A percentile compares a stretch with the other conserved stretches of the same genome.
phyloP scores from a whole-genome alignment of 1,140 invertebrate species.

The Gonatopus flavifemur region DNA sequence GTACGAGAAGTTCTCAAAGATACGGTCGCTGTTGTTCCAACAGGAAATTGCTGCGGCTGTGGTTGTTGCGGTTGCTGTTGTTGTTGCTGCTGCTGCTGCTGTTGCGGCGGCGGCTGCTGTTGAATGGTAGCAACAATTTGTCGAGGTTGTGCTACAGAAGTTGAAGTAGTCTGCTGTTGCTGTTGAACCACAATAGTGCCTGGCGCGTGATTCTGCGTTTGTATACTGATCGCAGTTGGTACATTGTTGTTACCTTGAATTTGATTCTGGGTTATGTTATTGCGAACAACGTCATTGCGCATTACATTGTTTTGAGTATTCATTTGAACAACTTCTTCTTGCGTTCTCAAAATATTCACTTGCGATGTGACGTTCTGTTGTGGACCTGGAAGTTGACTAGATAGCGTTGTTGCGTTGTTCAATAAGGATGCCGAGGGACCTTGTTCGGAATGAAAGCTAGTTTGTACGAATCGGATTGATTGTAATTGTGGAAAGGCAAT shows the following conservation, averaged over 20 bases:
- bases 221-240: slow-evolving; percentile 29
- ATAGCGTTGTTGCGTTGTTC: slow-evolving; percentile 29
- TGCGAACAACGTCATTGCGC: slow-evolving; percentile 24
- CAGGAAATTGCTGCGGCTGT: slow-evolving; percentile 34
- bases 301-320: slow-evolving; percentile 30
- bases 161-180: slow-evolving; percentile 24
- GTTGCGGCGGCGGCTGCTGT: slow-evolving; percentile 36
- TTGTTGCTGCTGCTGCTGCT: slow-evolving; percentile 11
- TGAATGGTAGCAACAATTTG: slow-evolving; percentile 47
- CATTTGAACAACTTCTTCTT: slow-evolving; percentile 44
- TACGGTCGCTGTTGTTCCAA: slow-evolving; percentile 50
- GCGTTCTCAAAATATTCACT: slow-evolving; percentile 40
- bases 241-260: slow-evolving; percentile 30
- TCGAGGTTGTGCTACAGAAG: slow-evolving; percentile 37
- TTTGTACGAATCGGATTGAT: slow-evolving; percentile 53
- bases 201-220: slow-evolving; percentile 37
- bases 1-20: slow-evolving; percentile 59
- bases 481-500: slow-evolving; percentile 52
- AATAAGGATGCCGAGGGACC: slow-evolving; percentile 24
- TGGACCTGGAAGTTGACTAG: slow-evolving; percentile 35
- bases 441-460: slow-evolving; percentile 51
- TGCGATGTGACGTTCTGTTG: slow-evolving; percentile 34
- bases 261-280: slow-evolving; percentile 21
- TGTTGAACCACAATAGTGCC: slow-evolving; percentile 51
- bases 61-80: slow-evolving; percentile 9